Evolutionary conservation across 1,140 invertebrate genomes (phyloP), one percentile per base, ranked within the genome.

Genomic region (Bicyclus anynana): DNA sequence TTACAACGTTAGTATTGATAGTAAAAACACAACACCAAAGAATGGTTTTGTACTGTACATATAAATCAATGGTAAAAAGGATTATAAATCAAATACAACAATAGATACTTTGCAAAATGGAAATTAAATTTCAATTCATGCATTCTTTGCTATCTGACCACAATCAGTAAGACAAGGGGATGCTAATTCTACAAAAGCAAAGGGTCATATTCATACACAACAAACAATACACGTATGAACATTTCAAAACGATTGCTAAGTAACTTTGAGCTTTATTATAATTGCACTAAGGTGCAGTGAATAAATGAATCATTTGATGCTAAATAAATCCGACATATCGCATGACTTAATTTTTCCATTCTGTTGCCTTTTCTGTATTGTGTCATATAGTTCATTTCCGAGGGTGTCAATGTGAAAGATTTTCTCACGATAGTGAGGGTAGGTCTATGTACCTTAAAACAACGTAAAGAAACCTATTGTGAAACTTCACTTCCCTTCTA

Each of bases 321-420:
- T 56, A 77, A 74, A 81, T 70, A 81, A 77, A 82, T 74, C 67
- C 68, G 64, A 74, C 73, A 77, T 79, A 79, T 76, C 74, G 81
- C 72, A 84, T 87, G 80, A 78, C 77, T 84, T 80, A 82, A 80
- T 83, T 82, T 84, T 87, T 80, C 75, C 79, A 72, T 70, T 66
- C 78, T 79, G 65, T 75, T 77, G 80, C 84, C 75, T 82, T 58
- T 67, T 57, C 46, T 82, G 66, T 84, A 84, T 80, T 46, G 74
- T 56, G 48, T 60, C 55, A 60, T 62, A 68, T 62, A 65, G 67
- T 67, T 74, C 67, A 67, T 71, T 67, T 74, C 67, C 72, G 62
- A 69, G 71, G 74, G 71, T 71, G 59, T 62, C 57, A 68, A 55
- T 62, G 71, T 59, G 64, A 57, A 54, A 69, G 57, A 68, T 53